Percentiles rank a stretch among this genome's conserved stretches.
These are phyloP conservation scores for Hippocampus kuda DNA, from an alignment of 2,797 vertebrate species.

Conservation along the genomic window DNA sequence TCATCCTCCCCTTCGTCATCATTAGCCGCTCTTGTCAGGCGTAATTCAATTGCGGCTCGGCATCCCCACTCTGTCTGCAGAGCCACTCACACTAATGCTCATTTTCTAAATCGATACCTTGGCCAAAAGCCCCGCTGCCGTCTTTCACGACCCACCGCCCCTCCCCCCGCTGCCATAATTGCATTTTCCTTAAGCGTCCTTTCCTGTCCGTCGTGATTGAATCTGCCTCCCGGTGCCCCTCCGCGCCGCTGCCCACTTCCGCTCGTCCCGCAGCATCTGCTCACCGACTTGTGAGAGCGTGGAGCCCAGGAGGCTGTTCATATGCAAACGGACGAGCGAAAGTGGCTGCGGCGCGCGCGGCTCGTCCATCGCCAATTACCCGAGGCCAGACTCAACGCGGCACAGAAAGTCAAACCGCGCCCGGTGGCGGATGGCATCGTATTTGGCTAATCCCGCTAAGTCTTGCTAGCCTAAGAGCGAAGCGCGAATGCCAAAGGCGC, in stretches of 20 bases:
- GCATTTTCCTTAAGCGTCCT: constrained; percentile 44
- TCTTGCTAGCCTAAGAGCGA: too few species aligned
- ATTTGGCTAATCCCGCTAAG: too few species aligned
- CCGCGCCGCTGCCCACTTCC: constrained; percentile 17
- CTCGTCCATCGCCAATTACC: not conserved
- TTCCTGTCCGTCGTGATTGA: constrained; percentile 38
- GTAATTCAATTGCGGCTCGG: constrained; percentile 44
- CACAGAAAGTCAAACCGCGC: too few species aligned
- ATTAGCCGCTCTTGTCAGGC: constrained; percentile 36
- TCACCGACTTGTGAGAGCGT: not conserved
- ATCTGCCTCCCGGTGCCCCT: constrained; percentile 22
- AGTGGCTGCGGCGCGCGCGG: too few species aligned
- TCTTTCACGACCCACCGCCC: constrained; percentile 21
- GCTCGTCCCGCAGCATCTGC: not conserved
- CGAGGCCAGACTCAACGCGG: not conserved
- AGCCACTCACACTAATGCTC: constrained; percentile 20
- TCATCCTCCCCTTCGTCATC: constrained; percentile 1
- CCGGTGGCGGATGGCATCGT: too few species aligned
- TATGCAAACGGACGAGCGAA: not conserved
- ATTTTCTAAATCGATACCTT: constrained; percentile 55
- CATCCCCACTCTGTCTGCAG: constrained; percentile 9
- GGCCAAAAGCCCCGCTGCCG: constrained; percentile 40
- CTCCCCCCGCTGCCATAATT: constrained; percentile 29
- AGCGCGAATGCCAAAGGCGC: too few species aligned
- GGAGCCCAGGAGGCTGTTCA: not conserved